phyloP scores from a whole-genome alignment of 2,797 vertebrate genomes.

The Notoglanidium macrostoma region DNA sequence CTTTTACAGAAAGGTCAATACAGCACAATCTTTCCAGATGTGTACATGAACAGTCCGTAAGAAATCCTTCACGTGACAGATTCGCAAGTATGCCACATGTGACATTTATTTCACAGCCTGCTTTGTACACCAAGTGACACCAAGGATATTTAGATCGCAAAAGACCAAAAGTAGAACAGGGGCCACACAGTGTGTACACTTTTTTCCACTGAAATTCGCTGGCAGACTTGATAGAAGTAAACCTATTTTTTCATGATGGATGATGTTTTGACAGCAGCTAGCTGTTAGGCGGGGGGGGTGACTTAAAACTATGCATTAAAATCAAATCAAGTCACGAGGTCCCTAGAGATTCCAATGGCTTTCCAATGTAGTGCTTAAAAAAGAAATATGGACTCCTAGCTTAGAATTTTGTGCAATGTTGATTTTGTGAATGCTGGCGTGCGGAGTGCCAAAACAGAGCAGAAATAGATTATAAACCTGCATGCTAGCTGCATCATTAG shows the following conservation, averaged over 20 bases:
- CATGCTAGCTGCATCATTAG: slow-evolving; percentile 13
- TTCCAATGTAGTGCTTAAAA: not conserved
- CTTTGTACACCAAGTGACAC: not conserved
- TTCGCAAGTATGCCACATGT: not conserved
- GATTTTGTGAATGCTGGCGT: not conserved
- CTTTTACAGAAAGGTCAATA: not conserved
- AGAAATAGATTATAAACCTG: slow-evolving; percentile 4
- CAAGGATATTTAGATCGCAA: not conserved
- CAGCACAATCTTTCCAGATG: not conserved
- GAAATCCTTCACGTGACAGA: not conserved
- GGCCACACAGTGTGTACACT: too few species aligned
- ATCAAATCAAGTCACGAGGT: not conserved
- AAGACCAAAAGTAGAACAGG: not conserved
- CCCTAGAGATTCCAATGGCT: not conserved
- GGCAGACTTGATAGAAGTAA: not conserved
- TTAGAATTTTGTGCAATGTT: not conserved
- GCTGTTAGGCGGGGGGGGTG: not conserved
- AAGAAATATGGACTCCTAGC: not conserved
- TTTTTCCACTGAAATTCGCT: not conserved
- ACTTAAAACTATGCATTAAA: not conserved
- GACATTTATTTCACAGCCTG: not conserved
- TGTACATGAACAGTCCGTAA: not conserved
- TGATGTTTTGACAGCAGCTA: not conserved
- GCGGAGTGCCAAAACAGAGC: not conserved
- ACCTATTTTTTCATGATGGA: not conserved